Evolutionary conservation across 2,113 vertebrate genomes (phyloP).

Genomic region (Rostratula benghalensis): DNA sequence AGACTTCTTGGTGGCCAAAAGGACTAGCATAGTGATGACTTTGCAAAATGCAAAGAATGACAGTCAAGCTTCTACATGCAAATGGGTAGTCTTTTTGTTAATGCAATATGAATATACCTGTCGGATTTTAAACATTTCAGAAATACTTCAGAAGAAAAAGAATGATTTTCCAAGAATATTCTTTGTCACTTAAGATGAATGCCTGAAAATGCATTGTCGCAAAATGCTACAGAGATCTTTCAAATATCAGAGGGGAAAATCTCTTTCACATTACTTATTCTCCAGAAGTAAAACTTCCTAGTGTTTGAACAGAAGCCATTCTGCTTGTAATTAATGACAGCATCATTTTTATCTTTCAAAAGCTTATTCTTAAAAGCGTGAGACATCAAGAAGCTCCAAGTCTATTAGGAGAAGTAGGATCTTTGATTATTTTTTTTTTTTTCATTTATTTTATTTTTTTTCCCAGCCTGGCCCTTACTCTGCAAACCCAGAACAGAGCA

Average conservation of each 20-base stretch:
- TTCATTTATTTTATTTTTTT: background rate
- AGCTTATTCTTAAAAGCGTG: background rate
- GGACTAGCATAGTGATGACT: background rate
- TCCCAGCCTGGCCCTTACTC: background rate
- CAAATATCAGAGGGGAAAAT: background rate
- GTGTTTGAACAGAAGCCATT: background rate
- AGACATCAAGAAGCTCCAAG: background rate
- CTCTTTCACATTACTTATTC: background rate
- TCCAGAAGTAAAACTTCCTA: background rate
- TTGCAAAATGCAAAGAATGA: background rate
- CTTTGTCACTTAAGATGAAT: background rate
- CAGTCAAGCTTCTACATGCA: background rate
- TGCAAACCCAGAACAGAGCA: background rate
- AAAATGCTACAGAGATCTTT: background rate
- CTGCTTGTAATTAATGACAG: background rate
- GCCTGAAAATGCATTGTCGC: background rate
- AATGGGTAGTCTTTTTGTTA: background rate
- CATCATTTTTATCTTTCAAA: background rate
- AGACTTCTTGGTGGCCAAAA: background rate
- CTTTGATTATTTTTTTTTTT: background rate
- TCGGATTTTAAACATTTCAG: background rate
- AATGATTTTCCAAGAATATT: background rate
- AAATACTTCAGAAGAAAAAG: background rate
- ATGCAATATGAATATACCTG: background rate
- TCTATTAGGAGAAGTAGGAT: background rate